phyloP scores from a whole-genome alignment of 2,113 vertebrate genomes.

The Myotis brandtii region DNA sequence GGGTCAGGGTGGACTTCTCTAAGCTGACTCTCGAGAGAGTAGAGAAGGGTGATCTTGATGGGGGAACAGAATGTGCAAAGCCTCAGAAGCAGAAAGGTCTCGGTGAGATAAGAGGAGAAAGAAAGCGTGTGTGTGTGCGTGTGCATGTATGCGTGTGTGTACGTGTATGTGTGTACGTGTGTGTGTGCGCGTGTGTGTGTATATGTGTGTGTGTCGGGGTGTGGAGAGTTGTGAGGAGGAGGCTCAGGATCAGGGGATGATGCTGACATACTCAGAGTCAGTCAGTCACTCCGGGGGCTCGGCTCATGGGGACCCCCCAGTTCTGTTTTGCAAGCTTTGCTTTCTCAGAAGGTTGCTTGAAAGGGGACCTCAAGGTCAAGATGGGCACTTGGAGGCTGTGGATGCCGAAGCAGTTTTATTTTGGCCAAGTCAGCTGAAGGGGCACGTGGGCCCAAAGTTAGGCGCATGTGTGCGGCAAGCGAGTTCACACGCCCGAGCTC shows the following conservation, averaged over 20 bases:
- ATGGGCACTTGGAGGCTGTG: slow-evolving; percentile 71
- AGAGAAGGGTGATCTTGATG: fast-evolving
- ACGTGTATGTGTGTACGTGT: too few relatives aligned
- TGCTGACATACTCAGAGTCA: fast-evolving
- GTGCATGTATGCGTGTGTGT: not conserved
- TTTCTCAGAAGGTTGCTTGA: slow-evolving; percentile 63
- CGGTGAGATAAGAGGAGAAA: not conserved
- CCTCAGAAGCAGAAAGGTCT: not conserved
- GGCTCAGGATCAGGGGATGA: fast-evolving
- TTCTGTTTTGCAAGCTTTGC: not conserved
- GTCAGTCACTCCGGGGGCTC: fast-evolving
- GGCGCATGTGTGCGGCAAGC: slow-evolving; percentile 62
- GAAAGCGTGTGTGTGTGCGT: too few relatives aligned
- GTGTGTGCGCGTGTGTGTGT: not conserved
- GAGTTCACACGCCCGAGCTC: slow-evolving; percentile 72
- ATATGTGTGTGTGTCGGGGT: not conserved
- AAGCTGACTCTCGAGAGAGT: not conserved
- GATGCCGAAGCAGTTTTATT: slow-evolving; percentile 67
- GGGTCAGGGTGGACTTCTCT: not conserved
- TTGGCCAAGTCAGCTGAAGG: slow-evolving; percentile 82
- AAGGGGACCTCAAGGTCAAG: slow-evolving; percentile 80
- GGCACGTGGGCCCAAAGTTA: slow-evolving; percentile 80
- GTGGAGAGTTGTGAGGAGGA: not conserved
- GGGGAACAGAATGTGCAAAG: not conserved
- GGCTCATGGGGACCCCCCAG: fast-evolving